These are phyloP conservation scores for Drosophila histrio DNA, from an alignment of 2,888 invertebrate species.

Conservation along the genomic window DNA sequence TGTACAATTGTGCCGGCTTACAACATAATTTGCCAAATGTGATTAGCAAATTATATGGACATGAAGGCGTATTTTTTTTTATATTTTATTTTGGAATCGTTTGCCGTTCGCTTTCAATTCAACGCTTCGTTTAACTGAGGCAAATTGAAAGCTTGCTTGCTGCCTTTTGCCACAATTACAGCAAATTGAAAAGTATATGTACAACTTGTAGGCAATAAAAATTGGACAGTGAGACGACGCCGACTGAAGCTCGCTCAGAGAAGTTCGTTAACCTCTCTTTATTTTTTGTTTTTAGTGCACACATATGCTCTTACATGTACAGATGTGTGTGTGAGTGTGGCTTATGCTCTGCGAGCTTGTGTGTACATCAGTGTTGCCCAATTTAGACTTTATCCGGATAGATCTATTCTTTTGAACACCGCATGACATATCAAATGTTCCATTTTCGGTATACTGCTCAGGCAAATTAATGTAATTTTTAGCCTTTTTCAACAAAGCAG, in stretches of 20 bases:
- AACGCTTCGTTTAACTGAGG: slow-evolving; percentile 77
- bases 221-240: slow-evolving; percentile 65
- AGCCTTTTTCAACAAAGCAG: too few relatives aligned
- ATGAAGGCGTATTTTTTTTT: slow-evolving; percentile 32
- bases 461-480: too few relatives aligned
- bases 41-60: slow-evolving; percentile 72
- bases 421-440: too few relatives aligned
- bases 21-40: slow-evolving; percentile 76
- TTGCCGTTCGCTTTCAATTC: slow-evolving; percentile 72
- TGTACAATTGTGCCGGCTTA: slow-evolving; percentile 68
- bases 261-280: slow-evolving; percentile 63
- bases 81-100: slow-evolving; percentile 4
- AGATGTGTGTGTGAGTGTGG: slow-evolving; percentile 20
- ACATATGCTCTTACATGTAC: not conserved
- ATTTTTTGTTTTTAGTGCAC: slow-evolving; percentile 34
- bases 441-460: too few relatives aligned
- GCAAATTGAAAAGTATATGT: slow-evolving; percentile 66
- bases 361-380: too few relatives aligned
- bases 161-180: slow-evolving; percentile 63
- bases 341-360: slow-evolving; percentile 30
- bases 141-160: slow-evolving; percentile 75
- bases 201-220: slow-evolving; percentile 69
- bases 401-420: too few relatives aligned
- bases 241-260: slow-evolving; percentile 19
- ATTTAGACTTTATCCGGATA: too few relatives aligned